Conservation (phyloP, 2,888 invertebrate genomes). For the Ennomos quercinarius region DNA sequence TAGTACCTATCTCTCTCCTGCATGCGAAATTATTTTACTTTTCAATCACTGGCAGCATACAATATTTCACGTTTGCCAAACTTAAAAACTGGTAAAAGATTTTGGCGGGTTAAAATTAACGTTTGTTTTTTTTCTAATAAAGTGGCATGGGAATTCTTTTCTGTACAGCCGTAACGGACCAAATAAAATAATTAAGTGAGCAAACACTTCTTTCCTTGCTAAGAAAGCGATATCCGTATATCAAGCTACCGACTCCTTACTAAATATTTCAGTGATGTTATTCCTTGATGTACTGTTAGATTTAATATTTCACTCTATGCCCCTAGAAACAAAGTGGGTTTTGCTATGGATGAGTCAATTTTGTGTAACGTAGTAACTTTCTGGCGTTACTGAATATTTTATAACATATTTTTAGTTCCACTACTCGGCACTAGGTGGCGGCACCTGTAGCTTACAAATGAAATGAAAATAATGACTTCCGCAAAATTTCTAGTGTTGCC, state of each 20-base stretch:
- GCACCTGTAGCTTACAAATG: not conserved
- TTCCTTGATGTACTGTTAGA: slow-evolving; percentile 50
- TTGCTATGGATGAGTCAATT: slow-evolving; percentile 47
- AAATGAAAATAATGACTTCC: not conserved
- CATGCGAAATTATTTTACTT: slow-evolving; percentile 47
- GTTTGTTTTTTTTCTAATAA: slow-evolving; percentile 29
- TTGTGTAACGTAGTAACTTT: slow-evolving; percentile 72
- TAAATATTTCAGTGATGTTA: slow-evolving; percentile 72
- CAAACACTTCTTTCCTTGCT: slow-evolving; percentile 44
- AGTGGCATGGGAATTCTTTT: slow-evolving; percentile 16
- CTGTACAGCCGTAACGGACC: slow-evolving; percentile 13
- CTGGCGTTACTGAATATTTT: slow-evolving; percentile 68
- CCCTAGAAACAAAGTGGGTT: slow-evolving; percentile 42
- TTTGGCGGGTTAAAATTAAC: slow-evolving; percentile 20
- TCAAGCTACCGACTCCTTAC: slow-evolving; percentile 57
- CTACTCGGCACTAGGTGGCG: slow-evolving; percentile 55
- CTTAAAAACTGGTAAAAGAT: slow-evolving; percentile 11
- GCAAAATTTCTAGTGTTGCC: too few species aligned
- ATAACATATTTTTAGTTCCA: slow-evolving; percentile 44
- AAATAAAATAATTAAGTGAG: slow-evolving; percentile 49
- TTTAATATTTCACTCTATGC: slow-evolving; percentile 49
- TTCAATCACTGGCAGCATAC: slow-evolving; percentile 3
- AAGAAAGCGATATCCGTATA: slow-evolving; percentile 60
- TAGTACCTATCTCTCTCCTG: slow-evolving; percentile 34
- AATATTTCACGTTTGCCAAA: slow-evolving; percentile 1